phyloP scores from a whole-genome alignment of 2,797 vertebrate genomes.

The Masticophis lateralis region DNA sequence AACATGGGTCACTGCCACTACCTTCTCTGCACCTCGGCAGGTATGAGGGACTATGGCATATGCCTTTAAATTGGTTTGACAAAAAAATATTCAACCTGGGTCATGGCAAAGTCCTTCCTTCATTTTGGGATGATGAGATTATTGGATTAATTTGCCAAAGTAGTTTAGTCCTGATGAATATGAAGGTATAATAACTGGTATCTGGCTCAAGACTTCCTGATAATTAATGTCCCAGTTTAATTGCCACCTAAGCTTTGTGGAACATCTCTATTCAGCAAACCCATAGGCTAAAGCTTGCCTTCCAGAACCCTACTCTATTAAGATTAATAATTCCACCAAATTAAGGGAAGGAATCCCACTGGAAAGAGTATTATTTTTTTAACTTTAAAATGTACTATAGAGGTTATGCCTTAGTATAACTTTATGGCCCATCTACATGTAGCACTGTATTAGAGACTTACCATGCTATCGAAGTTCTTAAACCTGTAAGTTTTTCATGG shows the following conservation, averaged over 20 bases:
- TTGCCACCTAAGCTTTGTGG: not conserved
- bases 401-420: not conserved
- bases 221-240: not conserved
- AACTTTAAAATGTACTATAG: not conserved
- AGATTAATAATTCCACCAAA: not conserved
- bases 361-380: not conserved
- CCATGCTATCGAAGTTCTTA: not conserved
- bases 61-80: not conserved
- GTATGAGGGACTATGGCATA: not conserved
- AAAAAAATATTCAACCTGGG: not conserved
- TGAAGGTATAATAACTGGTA: not conserved
- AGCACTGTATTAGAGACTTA: not conserved
- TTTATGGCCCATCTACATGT: not conserved
- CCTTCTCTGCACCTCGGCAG: not conserved
- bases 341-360: not conserved
- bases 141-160: not conserved
- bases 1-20: not conserved
- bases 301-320: not conserved
- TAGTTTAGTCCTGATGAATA: not conserved
- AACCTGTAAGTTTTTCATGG: not conserved
- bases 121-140: not conserved
- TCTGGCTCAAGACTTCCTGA: not conserved
- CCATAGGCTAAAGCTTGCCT: not conserved
- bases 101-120: not conserved
- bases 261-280: not conserved